Evolutionary conservation across 2,888 invertebrate genomes (phyloP), one percentile per base, ranked within the genome.

Genomic region (Prionchulus punctatus): DNA sequence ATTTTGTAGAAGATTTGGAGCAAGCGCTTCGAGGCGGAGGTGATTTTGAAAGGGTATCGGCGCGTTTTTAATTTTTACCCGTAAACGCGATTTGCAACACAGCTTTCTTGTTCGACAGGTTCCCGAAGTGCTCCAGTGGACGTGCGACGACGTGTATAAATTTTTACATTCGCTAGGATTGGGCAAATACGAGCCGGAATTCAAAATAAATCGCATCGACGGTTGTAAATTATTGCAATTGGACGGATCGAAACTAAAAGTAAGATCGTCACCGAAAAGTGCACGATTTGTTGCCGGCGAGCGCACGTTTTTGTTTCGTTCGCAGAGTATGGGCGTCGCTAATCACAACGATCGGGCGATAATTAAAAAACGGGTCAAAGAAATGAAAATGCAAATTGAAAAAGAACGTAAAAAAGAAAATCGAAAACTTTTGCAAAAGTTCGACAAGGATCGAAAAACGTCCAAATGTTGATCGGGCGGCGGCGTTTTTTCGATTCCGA

Each of bases 231-330:
- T 96, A 57, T 76, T 96, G 49, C 82, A 85, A 61, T 78, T 96
- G 55, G 90, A 91, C 70, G 87, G 90, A 0, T 82, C 86, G 57
- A 90, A 89, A 75, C 81, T 96, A 62, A 96, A 94, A 72, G 77
- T 76, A 60, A 58, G 59, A 47, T 23, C n/a, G n/a, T 36, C 18
- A 36, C 36, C 36, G 36, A 36, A 36, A 36, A 36, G 36, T 23
- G 36, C 12, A 36, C 15, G 47, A 7, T 45, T 45, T 12, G 4
- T 12, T 7, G 23, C 23, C 7, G 47, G 26, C 27, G 50, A 30
- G 28, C 28, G 12, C 7, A 45, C 7, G 12, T 28, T 12, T 49
- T 28, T 4, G 12, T 26, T 15, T 21, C 50, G 4, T 30, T 15
- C 50, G 27, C 21, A 77, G 77, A 64, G 70, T n/a, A 66, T 78